Conservation (phyloP, 2,888 invertebrate species). For the Neuroscelio doddi region DNA sequence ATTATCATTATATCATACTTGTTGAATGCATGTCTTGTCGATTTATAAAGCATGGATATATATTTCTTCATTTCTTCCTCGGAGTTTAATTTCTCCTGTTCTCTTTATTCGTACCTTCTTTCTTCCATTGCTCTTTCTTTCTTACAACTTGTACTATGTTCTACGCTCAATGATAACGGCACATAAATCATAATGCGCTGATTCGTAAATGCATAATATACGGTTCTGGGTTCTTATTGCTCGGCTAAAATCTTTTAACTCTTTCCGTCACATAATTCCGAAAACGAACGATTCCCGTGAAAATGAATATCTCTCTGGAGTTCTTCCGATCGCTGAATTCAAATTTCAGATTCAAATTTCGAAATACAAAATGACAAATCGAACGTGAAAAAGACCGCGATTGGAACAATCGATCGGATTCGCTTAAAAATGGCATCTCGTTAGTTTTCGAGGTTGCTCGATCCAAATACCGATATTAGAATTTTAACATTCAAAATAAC, state of each 20-base stretch:
- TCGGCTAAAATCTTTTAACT: conserved; percentile 45
- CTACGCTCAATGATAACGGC: conserved; percentile 41
- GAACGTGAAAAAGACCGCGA: too few species aligned
- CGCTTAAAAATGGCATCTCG: too few species aligned
- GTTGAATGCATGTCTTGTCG: conserved; percentile 1
- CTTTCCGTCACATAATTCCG: conserved; percentile 33
- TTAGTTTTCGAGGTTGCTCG: too few species aligned
- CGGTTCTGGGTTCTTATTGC: conserved; percentile 41
- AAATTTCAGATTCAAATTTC: too few species aligned
- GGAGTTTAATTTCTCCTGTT: conserved; percentile 7
- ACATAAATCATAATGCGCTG: conserved; percentile 57
- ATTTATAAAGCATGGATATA: conserved; percentile 12
- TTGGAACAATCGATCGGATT: too few species aligned
- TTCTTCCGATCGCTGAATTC: too few species aligned
- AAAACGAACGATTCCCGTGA: too few species aligned
- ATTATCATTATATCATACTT: background rate
- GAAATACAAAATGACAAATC: too few species aligned
- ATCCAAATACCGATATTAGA: too few species aligned
- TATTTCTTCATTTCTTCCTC: conserved; percentile 15
- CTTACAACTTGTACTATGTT: conserved; percentile 45
- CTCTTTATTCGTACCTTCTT: conserved; percentile 23
- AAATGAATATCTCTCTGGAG: too few species aligned
- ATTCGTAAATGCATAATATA: conserved; percentile 58
- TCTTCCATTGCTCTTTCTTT: conserved; percentile 27
- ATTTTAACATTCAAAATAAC: too few species aligned